Base-by-base conservation (phyloP, 2,113 vertebrate species). In the Panthera tigris region DNA sequence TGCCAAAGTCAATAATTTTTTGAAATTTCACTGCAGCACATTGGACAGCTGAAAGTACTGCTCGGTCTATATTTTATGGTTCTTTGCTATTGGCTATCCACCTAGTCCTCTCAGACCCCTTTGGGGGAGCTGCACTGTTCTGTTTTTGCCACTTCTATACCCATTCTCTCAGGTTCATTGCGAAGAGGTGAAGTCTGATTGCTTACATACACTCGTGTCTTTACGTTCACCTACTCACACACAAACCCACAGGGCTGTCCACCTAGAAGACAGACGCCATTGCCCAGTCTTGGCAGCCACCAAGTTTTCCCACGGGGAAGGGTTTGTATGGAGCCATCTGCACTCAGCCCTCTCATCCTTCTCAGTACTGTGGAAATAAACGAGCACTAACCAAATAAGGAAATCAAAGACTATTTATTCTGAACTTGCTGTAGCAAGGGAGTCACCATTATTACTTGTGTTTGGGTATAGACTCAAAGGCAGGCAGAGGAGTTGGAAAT, bases 1-100 rank as follows among this genome's bases (percentile, higher is more conserved):
- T 91, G 78, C 36, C 93, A 65, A 85, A 95, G 87, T 97, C 76
- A 50, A 39, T 61, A 89, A 79, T 61, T 50, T 85, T 88, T 92
- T 74, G 27, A 94, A 69, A 80, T 90, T 80, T 85, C 65, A 71
- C 41, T 88, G 69, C 36, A 74, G 76, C 31, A 48, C 27, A 18
- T 11, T 31, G 52, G 88, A 86, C 31, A 73, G 50, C 41, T 80
- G 41, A 92, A 95, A 94, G 48, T 21, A 81, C 71, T 45, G 12
- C 21, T 92, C 16, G 10, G 65, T 57, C 84, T 61, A 13, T 79
- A 57, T 83, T 81, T 83, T 80, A 50, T 87, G 86, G 50, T 31
- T 84, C 83, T 92, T 94, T 68, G 45, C 1, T 48, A 12, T 29
- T 79, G 78, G 57, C 25, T 95, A 74, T 63, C n/a, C 73, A 31